phyloP scores from a whole-genome alignment of 1,140 invertebrate species.

The Lasaia peninsularis region DNA sequence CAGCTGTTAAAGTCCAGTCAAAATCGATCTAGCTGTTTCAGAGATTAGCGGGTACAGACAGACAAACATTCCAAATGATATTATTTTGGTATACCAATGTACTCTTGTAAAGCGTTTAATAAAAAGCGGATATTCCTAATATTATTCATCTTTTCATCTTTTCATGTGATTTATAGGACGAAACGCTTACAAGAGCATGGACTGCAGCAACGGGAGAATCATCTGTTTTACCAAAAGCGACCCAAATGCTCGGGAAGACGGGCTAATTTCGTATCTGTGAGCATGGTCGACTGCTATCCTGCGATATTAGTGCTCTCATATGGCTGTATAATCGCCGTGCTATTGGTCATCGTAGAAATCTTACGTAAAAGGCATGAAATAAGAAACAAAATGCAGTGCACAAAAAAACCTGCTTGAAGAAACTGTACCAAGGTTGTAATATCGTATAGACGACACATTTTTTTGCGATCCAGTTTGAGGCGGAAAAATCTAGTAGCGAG shows the following conservation, averaged over 20 bases:
- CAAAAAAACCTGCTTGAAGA: background rate
- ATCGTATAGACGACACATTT: background rate
- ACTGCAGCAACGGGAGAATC: slow-evolving; percentile 77
- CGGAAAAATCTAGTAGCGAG: too few relatives aligned
- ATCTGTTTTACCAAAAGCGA: slow-evolving; percentile 78
- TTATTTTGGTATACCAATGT: too few relatives aligned
- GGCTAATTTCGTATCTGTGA: slow-evolving; percentile 78
- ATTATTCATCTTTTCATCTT: too few relatives aligned
- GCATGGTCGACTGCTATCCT: slow-evolving; percentile 77
- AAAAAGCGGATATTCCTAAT: too few relatives aligned
- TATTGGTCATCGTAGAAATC: slow-evolving; percentile 35
- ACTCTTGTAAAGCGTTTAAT: too few relatives aligned
- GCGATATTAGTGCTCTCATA: slow-evolving; percentile 65
- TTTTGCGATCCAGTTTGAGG: too few relatives aligned
- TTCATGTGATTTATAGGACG: slow-evolving; percentile 58
- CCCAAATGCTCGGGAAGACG: slow-evolving; percentile 76
- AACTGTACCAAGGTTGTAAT: slow-evolving; percentile 1
- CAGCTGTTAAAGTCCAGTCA: too few relatives aligned
- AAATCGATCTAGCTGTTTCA: too few relatives aligned
- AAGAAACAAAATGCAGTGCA: background rate
- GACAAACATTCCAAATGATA: too few relatives aligned
- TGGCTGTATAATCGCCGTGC: slow-evolving; percentile 52
- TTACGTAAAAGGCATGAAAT: slow-evolving; percentile 28
- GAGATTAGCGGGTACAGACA: too few relatives aligned
- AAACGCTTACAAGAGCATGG: slow-evolving; percentile 80